Conservation (phyloP, 2,888 invertebrate species). For the Herminia tarsipennalis region DNA sequence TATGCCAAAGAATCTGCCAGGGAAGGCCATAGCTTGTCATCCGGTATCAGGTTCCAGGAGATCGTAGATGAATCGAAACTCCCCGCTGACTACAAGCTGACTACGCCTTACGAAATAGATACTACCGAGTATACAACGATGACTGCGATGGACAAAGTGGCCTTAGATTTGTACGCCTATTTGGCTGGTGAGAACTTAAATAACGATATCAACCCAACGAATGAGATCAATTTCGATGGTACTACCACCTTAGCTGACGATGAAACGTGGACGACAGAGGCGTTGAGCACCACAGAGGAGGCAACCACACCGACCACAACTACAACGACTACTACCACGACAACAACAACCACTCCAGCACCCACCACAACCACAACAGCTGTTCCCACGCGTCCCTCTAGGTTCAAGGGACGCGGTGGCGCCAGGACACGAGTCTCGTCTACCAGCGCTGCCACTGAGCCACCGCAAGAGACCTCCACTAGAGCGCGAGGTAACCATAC, state of each 20-base stretch:
- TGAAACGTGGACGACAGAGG: conserved; percentile 76
- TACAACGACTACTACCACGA: conserved; percentile 85
- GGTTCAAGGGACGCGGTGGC: conserved; percentile 74
- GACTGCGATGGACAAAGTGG: conserved; percentile 92
- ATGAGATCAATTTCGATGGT: conserved; percentile 64
- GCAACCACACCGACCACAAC: conserved; percentile 84
- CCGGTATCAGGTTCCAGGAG: conserved; percentile 72
- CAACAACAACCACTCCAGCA: conserved; percentile 78
- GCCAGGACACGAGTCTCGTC: conserved; percentile 78
- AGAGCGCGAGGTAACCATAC: conserved; percentile 77
- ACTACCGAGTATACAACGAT: conserved; percentile 88
- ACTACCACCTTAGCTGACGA: conserved; percentile 68
- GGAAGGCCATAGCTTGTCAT: conserved; percentile 74
- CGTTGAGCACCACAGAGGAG: conserved; percentile 76
- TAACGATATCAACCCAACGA: conserved; percentile 81
- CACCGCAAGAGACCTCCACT: conserved; percentile 75
- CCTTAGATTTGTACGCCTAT: conserved; percentile 93
- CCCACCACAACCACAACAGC: conserved; percentile 78
- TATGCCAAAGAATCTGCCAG: conserved; percentile 66
- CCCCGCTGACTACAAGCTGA: conserved; percentile 71
- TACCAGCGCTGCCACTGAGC: conserved; percentile 71
- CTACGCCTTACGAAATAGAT: conserved; percentile 74
- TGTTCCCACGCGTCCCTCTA: conserved; percentile 73
- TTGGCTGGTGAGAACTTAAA: conserved; percentile 88
- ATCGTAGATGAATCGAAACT: conserved; percentile 75